Base-by-base conservation (phyloP, 2,113 vertebrate species). In the Spilogale gracilis region DNA sequence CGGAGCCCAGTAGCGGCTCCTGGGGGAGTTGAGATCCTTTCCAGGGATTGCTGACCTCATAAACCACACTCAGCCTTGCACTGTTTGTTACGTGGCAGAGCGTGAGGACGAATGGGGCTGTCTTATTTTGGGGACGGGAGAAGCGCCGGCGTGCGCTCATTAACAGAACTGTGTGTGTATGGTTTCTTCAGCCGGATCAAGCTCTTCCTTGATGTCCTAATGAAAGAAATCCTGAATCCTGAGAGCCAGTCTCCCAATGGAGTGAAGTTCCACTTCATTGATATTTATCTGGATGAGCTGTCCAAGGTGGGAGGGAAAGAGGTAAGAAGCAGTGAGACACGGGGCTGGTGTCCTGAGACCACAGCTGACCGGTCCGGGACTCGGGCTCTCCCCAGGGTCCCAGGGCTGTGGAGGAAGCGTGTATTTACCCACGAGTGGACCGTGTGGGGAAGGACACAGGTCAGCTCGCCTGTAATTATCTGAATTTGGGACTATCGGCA, bases 241-340 rank as follows among this genome's bases (percentile, higher is more conserved):
- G 96, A 98, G 78, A 98, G 98, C 18, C 97, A 17, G 3, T 98
- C 99, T 27, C 99, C 99, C 0, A 73, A 60, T 4, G 99, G 99
- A 6, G 98, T 99, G 96, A 99, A 98, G 83, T 96, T 99, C 43
- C 99, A 99, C 96, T 95, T 99, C 95, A 98, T 99, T 79, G 99
- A 99, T 65, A 98, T 99, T 14, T 99, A 99, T 95, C 97, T 99
- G 98, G 98, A 98, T 2, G 99, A 99, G 71, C 98, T 99, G 92
- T 99, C 99, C 61, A 98, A 97, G 50, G 99, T 99, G 43, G 99
- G 99, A 6, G 98, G 99, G 18, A 98, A 98, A 45, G 99, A 99
- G 99, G 99, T 99, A 97, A 98, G 98, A 71, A 82, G 74, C 18
- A 74, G 12, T 32, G 0, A 0, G 38, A 3, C 2, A 0, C 0